Percentiles rank a stretch among this genome's conserved stretches.
These are phyloP conservation scores for Mizuhopecten yessoensis DNA, from an alignment of 1,140 invertebrate species.

Conservation along the genomic window DNA sequence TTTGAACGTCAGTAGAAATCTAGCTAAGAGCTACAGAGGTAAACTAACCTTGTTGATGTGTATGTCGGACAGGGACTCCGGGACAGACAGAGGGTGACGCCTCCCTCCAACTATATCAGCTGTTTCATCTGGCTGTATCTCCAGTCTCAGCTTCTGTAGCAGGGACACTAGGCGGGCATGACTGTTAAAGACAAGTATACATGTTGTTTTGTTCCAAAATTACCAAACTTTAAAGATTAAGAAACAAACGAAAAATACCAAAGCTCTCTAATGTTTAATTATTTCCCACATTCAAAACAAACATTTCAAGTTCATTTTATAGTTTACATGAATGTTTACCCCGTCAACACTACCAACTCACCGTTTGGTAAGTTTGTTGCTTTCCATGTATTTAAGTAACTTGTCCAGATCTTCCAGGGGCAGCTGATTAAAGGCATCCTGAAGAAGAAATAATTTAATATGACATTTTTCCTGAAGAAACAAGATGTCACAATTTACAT, in stretches of 20 bases:
- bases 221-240: neutral
- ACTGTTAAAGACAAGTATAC: neutral
- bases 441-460: slow-evolving; percentile 54
- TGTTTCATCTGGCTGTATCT: neutral
- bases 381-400: slow-evolving; percentile 85
- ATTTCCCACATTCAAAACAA: slow-evolving; percentile 85
- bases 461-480: too few relatives aligned
- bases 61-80: neutral
- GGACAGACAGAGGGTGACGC: neutral
- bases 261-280: neutral
- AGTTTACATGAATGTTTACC: too few relatives aligned
- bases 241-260: neutral
- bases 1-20: too few relatives aligned
- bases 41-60: neutral
- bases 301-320: slow-evolving; percentile 85
- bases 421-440: slow-evolving; percentile 86
- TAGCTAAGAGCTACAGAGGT: too few relatives aligned
- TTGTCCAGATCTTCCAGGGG: slow-evolving; percentile 86
- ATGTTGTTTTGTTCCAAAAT: neutral
- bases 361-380: slow-evolving; percentile 85
- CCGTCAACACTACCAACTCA: slow-evolving; percentile 69
- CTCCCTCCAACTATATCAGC: neutral
- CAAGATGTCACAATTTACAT: too few relatives aligned
- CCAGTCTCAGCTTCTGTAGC: slow-evolving; percentile 47
- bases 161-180: slow-evolving; percentile 41